Conservation (phyloP, 2,888 invertebrate species). For the Gymnosoma rotundatum region DNA sequence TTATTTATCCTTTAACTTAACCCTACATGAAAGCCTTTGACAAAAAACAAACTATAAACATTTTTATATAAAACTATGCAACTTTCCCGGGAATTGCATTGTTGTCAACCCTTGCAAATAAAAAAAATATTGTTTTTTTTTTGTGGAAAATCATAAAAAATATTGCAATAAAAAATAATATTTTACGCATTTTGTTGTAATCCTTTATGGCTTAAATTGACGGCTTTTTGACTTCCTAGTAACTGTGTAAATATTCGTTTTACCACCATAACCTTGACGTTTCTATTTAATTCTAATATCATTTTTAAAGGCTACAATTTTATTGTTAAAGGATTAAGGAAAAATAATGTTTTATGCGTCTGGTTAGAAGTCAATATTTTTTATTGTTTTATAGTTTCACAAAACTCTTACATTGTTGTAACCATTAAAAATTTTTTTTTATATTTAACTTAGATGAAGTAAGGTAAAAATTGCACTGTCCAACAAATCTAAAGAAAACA, state of each 20-base stretch:
- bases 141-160: conserved; percentile 22
- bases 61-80: conserved; percentile 35
- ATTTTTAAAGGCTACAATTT: neutral
- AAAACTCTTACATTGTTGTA: too few species aligned
- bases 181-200: conserved; percentile 36
- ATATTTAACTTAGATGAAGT: too few species aligned
- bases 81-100: conserved; percentile 39
- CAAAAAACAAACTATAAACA: neutral
- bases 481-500: too few species aligned
- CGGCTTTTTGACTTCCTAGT: conserved; percentile 50
- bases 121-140: conserved; percentile 23
- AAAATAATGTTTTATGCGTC: conserved; percentile 19
- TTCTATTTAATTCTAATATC: neutral
- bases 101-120: conserved; percentile 51
- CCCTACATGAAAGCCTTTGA: conserved; percentile 32
- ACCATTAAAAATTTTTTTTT: too few species aligned
- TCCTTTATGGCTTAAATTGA: conserved; percentile 39
- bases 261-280: conserved; percentile 38
- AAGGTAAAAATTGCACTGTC: too few species aligned
- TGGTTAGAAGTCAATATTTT: conserved; percentile 31
- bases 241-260: neutral
- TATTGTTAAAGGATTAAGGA: neutral
- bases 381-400: too few species aligned
- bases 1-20: conserved; percentile 43
- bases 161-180: conserved; percentile 29